These are phyloP conservation scores for Columba livia DNA, from an alignment of 2,113 vertebrate genomes.

Conservation along the genomic window DNA sequence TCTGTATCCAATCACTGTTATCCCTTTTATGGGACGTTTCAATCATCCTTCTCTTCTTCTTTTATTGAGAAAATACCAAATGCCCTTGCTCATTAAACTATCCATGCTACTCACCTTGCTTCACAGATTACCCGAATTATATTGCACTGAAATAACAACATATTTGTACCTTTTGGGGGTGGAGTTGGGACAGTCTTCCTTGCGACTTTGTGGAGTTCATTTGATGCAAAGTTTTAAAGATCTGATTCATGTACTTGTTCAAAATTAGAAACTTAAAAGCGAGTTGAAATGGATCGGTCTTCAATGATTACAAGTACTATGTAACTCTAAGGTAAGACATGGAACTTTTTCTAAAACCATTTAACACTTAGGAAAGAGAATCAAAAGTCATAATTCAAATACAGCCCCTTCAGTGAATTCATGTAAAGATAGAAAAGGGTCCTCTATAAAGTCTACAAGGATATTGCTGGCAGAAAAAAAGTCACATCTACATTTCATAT, in stretches of 20 bases:
- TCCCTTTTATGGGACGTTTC: not conserved
- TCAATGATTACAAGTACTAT: not conserved
- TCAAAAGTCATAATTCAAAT: conserved; percentile 56
- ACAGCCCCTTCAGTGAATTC: conserved; percentile 2
- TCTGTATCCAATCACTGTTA: not conserved
- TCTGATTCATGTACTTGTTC: not conserved
- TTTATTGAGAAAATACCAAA: not conserved
- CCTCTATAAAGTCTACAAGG: conserved; percentile 43
- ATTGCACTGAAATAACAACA: not conserved
- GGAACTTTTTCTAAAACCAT: conserved; percentile 18
- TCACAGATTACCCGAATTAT: not conserved
- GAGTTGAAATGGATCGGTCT: not conserved
- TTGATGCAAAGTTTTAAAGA: not conserved
- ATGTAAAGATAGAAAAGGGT: conserved; percentile 53
- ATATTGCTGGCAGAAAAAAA: conserved; percentile 17
- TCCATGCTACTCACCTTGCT: not conserved
- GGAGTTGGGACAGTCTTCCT: not conserved
- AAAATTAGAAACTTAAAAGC: not conserved
- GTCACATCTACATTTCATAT: conserved; percentile 53
- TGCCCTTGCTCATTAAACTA: not conserved
- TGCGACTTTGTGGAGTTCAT: not conserved
- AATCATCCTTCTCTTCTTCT: not conserved
- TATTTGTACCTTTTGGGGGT: not conserved
- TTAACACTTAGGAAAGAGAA: conserved; percentile 33
- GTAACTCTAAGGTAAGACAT: conserved; percentile 13